Evolutionary conservation across 1,140 invertebrate species (phyloP).

Genomic region (Paralvinella palmiformis): DNA sequence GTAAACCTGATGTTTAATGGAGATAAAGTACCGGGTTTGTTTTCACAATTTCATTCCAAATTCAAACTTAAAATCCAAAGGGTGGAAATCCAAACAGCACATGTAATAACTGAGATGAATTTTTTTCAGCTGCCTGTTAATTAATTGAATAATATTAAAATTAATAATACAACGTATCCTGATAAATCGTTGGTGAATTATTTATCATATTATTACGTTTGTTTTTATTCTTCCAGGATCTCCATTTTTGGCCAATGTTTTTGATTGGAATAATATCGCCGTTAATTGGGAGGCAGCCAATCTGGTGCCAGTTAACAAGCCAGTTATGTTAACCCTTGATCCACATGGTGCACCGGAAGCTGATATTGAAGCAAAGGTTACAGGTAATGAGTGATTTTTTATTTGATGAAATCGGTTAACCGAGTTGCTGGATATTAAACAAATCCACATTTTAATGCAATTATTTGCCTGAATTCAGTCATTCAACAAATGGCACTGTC

Average conservation of each 20-base stretch:
- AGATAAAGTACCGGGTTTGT: constrained; percentile 71
- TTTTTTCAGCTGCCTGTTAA: too few relatives aligned
- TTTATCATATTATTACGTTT: background rate
- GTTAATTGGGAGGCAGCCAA: constrained; percentile 55
- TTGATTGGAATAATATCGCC: constrained; percentile 44
- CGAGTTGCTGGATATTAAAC: background rate
- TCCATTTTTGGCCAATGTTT: constrained; percentile 70
- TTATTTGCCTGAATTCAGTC: too few relatives aligned
- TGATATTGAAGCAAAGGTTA: constrained; percentile 51
- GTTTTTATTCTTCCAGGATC: constrained; percentile 59
- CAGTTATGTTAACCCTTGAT: constrained; percentile 59
- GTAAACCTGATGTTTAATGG: constrained; percentile 97
- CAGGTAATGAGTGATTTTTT: too few relatives aligned
- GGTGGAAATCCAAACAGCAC: too few relatives aligned
- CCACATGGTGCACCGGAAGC: constrained; percentile 47
- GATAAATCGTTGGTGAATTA: background rate
- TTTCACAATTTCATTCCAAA: background rate
- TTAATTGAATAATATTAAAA: too few relatives aligned
- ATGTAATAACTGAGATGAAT: too few relatives aligned
- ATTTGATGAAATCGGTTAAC: too few relatives aligned
- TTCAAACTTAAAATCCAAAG: too few relatives aligned
- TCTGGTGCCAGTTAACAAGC: constrained; percentile 55
- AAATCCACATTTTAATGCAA: background rate
- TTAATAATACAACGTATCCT: too few relatives aligned
- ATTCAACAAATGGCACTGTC: too few relatives aligned